Percentiles rank a stretch among this genome's conserved stretches.
These are phyloP conservation scores for Halichoeres trimaculatus DNA, from an alignment of 2,113 vertebrate genomes.

Conservation along the genomic window DNA sequence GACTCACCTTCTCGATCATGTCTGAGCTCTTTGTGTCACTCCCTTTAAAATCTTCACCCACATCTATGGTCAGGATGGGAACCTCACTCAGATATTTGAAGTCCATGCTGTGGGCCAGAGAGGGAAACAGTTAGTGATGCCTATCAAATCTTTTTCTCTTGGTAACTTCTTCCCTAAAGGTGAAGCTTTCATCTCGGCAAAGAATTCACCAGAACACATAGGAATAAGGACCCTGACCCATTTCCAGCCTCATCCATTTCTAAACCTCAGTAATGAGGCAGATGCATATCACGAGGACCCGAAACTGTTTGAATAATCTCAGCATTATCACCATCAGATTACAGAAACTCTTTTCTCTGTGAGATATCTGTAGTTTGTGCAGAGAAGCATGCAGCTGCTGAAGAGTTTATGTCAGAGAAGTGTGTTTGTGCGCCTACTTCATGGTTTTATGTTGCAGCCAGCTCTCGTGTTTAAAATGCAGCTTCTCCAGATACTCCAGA, in stretches of 20 bases:
- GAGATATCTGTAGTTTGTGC: background rate
- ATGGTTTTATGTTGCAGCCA: constrained; percentile 93
- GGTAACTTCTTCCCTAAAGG: background rate
- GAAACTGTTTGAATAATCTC: background rate
- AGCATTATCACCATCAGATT: background rate
- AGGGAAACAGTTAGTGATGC: background rate
- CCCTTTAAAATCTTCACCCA: constrained; percentile 89
- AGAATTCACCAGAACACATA: constrained; percentile 4
- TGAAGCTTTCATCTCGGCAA: constrained; percentile 1
- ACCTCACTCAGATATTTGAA: constrained; percentile 90
- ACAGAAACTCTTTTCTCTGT: background rate
- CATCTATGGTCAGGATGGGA: constrained; percentile 90
- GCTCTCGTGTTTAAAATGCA: constrained; percentile 94
- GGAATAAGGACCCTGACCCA: background rate
- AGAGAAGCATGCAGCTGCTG: background rate
- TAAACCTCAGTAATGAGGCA: background rate
- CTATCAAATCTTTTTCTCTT: background rate
- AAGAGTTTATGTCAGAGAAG: background rate
- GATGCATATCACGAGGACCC: constrained; percentile 20
- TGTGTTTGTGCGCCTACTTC: constrained; percentile 78
- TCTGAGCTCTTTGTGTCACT: constrained; percentile 80
- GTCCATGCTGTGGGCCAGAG: constrained; percentile 83
- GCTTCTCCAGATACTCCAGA: constrained; percentile 94
- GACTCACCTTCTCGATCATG: constrained; percentile 92
- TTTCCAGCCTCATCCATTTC: constrained; percentile 5